These are phyloP conservation scores for Cichlasoma orientale DNA, from an alignment of 2,797 vertebrate genomes.

Conservation along the genomic window DNA sequence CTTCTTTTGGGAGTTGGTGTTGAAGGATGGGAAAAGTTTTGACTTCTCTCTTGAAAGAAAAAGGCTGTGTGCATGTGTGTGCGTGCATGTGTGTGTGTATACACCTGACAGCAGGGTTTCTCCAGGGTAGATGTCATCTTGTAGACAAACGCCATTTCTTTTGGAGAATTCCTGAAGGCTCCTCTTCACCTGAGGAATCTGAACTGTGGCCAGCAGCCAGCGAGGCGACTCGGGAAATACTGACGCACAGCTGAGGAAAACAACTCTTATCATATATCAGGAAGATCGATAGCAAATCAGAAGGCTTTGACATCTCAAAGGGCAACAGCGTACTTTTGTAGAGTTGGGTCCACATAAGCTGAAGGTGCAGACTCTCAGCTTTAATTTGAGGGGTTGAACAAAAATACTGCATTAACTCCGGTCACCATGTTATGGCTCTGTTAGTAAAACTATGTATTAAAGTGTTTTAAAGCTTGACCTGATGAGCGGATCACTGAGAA, in stretches of 20 bases:
- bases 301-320: not conserved
- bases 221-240: constrained; percentile 89
- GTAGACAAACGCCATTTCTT: constrained; percentile 67
- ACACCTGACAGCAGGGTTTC: constrained; percentile 80
- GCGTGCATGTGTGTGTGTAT: not conserved
- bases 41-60: not conserved
- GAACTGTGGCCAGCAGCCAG: constrained; percentile 90
- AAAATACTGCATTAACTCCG: no score
- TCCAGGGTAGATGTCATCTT: constrained; percentile 70
- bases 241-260: constrained; percentile 79
- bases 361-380: no score
- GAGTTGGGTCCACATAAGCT: not conserved
- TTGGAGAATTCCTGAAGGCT: constrained; percentile 80
- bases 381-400: no score
- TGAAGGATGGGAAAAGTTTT: not conserved
- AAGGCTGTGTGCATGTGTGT: not conserved
- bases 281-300: not conserved
- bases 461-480: not conserved
- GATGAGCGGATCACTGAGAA: not conserved
- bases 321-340: not conserved
- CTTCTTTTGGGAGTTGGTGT: no score
- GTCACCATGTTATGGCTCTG: not conserved
- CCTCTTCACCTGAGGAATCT: constrained; percentile 79
- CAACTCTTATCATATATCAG: constrained; percentile 7
- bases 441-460: not conserved